A percentile compares a stretch with the other conserved stretches of the same genome.
Evolutionary conservation across 2,888 invertebrate genomes (phyloP).

Genomic region (Luperina nickerlii): DNA sequence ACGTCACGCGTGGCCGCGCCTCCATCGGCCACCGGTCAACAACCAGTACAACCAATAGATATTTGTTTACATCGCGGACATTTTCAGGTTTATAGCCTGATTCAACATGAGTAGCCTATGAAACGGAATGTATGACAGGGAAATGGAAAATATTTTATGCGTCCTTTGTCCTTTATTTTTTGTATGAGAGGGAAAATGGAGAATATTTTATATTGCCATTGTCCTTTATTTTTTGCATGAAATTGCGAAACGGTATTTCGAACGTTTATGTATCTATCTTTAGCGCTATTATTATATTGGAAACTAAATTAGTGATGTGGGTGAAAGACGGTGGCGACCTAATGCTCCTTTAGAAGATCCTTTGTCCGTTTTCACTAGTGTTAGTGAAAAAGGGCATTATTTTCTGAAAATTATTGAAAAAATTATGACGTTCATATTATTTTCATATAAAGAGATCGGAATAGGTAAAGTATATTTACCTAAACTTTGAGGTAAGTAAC

Average conservation of each 20-base stretch:
- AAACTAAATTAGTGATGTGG: neutral
- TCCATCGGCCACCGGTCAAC: constrained; percentile 37
- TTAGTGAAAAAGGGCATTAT: neutral
- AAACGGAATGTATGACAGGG: constrained; percentile 12
- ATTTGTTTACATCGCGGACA: constrained; percentile 50
- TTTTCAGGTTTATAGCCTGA: constrained; percentile 32
- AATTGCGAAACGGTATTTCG: neutral
- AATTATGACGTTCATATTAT: neutral
- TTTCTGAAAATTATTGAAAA: neutral
- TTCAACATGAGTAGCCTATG: constrained; percentile 11
- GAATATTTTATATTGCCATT: constrained; percentile 6
- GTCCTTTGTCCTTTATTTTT: constrained; percentile 9
- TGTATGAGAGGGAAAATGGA: neutral
- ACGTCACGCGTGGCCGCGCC: constrained; percentile 57
- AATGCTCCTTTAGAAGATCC: neutral
- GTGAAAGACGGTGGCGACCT: neutral
- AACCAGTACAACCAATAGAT: constrained; percentile 54
- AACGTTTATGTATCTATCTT: neutral
- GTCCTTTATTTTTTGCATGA: neutral
- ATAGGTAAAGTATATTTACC: neutral
- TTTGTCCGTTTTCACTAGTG: neutral
- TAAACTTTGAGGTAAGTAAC: neutral
- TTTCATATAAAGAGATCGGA: neutral
- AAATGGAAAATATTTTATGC: constrained; percentile 17
- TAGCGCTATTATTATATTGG: neutral